Evolutionary conservation across 2,113 vertebrate species (phyloP), one percentile per base, ranked within the genome.

Genomic region (Typhlomys cinereus): DNA sequence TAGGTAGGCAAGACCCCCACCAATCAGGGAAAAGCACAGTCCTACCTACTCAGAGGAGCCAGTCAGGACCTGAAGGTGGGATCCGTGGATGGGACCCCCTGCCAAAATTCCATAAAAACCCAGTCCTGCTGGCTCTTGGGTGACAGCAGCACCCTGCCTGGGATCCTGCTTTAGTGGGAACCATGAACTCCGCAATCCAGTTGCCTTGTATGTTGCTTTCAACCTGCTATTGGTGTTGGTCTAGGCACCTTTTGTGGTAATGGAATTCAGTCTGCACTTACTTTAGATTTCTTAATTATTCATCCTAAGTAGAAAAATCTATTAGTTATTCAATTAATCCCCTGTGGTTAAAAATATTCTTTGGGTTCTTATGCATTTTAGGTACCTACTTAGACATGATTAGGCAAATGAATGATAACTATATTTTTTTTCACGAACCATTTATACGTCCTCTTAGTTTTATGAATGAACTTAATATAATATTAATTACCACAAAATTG

Each of bases 291-390:
- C 84, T 95, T 91, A 94, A 95, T 96, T 92, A 92, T 92, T 96
- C 57, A 91, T 84, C 57, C 71, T 78, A 93, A 93, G 88, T 85
- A 66, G 39, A 75, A 39, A 93, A 89, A 62, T n/a, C 85, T 94
- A 93, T 95, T 91, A 94, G 96, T 91, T 95, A 94, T 94, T 96
- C 69, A 95, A 62, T 88, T 96, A 94, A 87, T 85, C 78, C 46
- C 52, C 31, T 81, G 75, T 85, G 83, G 54, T 62, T n/a, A n/a
- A 84, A 92, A 92, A 91, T 91, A 62, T 50, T 92, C 78, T 91
- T 95, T 61, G 41, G 44, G 69, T 94, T 52, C 48, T 94, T 89
- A 85, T 61, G 84, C 69, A 79, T 93, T 88, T 94, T 91, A 93
- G 88, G 50, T 96, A 92, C 64, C 46, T 88, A 75, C 50, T 95